phyloP scores from a whole-genome alignment of 2,888 invertebrate species.

The Falcaria lacertinaria region DNA sequence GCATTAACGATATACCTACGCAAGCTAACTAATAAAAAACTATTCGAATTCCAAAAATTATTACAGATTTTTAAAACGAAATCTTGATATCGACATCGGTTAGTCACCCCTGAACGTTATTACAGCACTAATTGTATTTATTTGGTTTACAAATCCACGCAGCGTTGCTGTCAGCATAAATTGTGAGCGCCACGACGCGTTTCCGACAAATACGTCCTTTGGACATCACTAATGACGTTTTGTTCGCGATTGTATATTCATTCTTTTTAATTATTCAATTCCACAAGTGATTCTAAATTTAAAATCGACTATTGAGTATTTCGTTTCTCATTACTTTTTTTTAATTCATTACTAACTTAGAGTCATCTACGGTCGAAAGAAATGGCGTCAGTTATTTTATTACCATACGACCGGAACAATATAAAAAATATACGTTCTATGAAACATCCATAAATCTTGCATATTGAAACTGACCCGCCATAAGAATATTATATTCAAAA shows the following conservation, averaged over 20 bases:
- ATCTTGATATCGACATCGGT: slow-evolving; percentile 10
- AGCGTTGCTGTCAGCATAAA: slow-evolving; percentile 62
- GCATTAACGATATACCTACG: too few relatives aligned
- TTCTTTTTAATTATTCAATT: slow-evolving; percentile 15
- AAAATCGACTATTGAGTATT: slow-evolving; percentile 21
- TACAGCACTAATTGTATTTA: slow-evolving; percentile 47
- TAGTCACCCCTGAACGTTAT: slow-evolving; percentile 17
- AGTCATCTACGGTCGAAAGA: too few relatives aligned
- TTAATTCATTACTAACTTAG: too few relatives aligned
- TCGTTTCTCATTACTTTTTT: slow-evolving; percentile 15
- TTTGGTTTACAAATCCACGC: slow-evolving; percentile 59
- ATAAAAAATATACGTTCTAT: too few relatives aligned
- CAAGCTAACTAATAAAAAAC: too few relatives aligned
- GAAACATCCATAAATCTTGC: neutral
- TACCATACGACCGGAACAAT: too few relatives aligned
- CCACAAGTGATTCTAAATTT: too few relatives aligned
- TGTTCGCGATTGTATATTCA: slow-evolving; percentile 45
- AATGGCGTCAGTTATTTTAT: too few relatives aligned
- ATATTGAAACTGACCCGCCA: neutral
- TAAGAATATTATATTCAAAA: neutral
- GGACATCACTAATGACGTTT: slow-evolving; percentile 55
- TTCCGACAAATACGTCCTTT: slow-evolving; percentile 63
- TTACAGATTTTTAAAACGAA: neutral
- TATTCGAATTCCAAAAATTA: neutral
- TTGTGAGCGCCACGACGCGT: slow-evolving; percentile 43